Evolutionary conservation across 2,888 invertebrate genomes (phyloP).

Genomic region (Euproctis similis): DNA sequence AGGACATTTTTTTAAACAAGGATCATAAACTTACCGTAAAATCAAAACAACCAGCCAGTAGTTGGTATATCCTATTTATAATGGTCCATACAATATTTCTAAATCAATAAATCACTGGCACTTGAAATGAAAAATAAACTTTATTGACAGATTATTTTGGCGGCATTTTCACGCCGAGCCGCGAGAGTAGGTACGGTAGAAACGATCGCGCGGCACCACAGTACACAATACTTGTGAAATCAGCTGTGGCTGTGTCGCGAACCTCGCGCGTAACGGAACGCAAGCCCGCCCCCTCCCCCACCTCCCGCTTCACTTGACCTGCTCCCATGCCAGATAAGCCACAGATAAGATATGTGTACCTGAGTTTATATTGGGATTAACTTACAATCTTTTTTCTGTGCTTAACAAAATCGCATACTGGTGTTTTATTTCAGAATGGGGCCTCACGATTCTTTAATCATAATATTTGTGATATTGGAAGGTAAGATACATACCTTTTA

Average conservation of each 20-base stretch:
- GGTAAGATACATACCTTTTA: too few species aligned
- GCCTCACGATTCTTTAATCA: constrained; percentile 31
- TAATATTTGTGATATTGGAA: constrained; percentile 16
- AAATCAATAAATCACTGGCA: constrained; percentile 46
- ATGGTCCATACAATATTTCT: constrained; percentile 24
- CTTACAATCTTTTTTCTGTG: constrained; percentile 6
- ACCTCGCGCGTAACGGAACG: constrained; percentile 21
- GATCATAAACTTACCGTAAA: constrained; percentile 40
- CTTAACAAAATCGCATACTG: background rate
- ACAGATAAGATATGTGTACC: constrained; percentile 41
- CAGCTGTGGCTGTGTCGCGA: constrained; percentile 52
- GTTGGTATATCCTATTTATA: too few species aligned
- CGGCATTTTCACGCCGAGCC: constrained; percentile 45
- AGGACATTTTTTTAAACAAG: too few species aligned
- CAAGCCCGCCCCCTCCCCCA: too few species aligned
- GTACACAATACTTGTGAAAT: constrained; percentile 66
- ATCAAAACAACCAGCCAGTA: too few species aligned
- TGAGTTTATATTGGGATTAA: constrained; percentile 51
- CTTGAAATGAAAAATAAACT: constrained; percentile 25
- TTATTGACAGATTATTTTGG: constrained; percentile 30
- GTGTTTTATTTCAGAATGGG: constrained; percentile 1
- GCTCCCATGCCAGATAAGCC: constrained; percentile 40
- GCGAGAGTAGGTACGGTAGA: constrained; percentile 25
- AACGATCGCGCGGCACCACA: constrained; percentile 42
- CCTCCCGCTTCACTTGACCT: constrained; percentile 26